Evolutionary conservation across 1,140 invertebrate species (phyloP).

Genomic region (Zaprionus taronus): DNA sequence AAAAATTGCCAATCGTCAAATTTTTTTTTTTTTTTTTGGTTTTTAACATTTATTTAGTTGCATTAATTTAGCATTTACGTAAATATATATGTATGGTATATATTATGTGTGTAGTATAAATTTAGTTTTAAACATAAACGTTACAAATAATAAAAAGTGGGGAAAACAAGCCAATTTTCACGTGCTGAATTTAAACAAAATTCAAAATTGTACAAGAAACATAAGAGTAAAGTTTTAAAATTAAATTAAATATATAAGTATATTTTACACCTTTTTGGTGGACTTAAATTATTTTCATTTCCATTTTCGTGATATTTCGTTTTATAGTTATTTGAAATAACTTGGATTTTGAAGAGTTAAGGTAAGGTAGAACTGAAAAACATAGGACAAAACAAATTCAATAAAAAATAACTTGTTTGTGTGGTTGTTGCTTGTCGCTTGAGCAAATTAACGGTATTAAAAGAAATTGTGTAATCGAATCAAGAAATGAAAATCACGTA

Average conservation of each 20-base stretch:
- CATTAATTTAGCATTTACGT: constrained; percentile 73
- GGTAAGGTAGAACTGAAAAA: constrained; percentile 20
- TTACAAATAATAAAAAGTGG: constrained; percentile 78
- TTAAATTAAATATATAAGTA: constrained; percentile 44
- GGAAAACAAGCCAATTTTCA: constrained; percentile 72
- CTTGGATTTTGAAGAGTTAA: constrained; percentile 49
- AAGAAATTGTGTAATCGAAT: constrained; percentile 15
- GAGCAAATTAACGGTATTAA: constrained; percentile 23
- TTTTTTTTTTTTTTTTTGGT: constrained; percentile 66
- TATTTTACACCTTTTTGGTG: constrained; percentile 31
- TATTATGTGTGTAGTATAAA: constrained; percentile 52
- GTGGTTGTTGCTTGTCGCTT: constrained; percentile 3
- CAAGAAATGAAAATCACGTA: constrained; percentile 28
- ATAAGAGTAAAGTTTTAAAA: constrained; percentile 56
- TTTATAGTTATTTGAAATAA: constrained; percentile 82
- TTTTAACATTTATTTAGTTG: constrained; percentile 83
- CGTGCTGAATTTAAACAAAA: constrained; percentile 53
- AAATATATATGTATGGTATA: constrained; percentile 67
- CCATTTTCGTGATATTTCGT: constrained; percentile 39
- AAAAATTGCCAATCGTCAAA: constrained; percentile 70
- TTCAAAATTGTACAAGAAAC: constrained; percentile 46
- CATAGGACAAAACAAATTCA: constrained; percentile 10
- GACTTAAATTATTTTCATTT: constrained; percentile 55
- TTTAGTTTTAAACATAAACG: constrained; percentile 61
- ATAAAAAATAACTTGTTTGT: not conserved